phyloP scores from a whole-genome alignment of 1,140 invertebrate genomes.

The Scaptomyza pallida region DNA sequence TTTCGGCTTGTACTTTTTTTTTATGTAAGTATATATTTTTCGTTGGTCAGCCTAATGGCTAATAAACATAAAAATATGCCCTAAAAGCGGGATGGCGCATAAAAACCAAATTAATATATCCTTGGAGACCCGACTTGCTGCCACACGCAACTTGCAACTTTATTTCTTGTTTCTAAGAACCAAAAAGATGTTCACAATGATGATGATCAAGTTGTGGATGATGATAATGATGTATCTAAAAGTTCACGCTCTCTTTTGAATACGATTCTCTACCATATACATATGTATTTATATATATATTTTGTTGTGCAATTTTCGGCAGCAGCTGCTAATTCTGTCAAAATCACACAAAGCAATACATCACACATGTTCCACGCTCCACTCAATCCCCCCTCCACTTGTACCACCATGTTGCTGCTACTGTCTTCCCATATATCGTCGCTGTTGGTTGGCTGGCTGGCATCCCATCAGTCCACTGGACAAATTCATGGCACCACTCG shows the following conservation, averaged over 20 bases:
- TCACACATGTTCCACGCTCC: slow-evolving; percentile 59
- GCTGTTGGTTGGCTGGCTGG: neutral
- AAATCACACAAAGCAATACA: slow-evolving; percentile 80
- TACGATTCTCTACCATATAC: neutral
- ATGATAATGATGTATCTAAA: neutral
- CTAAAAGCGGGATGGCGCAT: slow-evolving; percentile 60
- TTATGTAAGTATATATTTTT: no score
- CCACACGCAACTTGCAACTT: slow-evolving; percentile 25
- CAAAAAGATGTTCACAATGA: neutral
- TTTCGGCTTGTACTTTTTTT: slow-evolving; percentile 7
- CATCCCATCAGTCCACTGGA: slow-evolving; percentile 50
- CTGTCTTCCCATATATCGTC: neutral
- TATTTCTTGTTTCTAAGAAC: slow-evolving; percentile 8
- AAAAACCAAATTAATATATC: slow-evolving; percentile 80
- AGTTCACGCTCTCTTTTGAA: slow-evolving; percentile 4
- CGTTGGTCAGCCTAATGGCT: slow-evolving; percentile 65
- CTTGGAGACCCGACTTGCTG: slow-evolving; percentile 58
- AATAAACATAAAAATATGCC: slow-evolving; percentile 74
- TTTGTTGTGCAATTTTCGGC: slow-evolving; percentile 77
- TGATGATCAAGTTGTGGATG: neutral
- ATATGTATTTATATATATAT: neutral
- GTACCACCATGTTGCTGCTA: neutral
- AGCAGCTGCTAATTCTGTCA: slow-evolving; percentile 81
- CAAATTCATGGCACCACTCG: slow-evolving; percentile 71
- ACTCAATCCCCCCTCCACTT: neutral